Evolutionary conservation across 2,797 vertebrate species (phyloP), one percentile per base, ranked within the genome.

Genomic region (Nyctibius grandis): DNA sequence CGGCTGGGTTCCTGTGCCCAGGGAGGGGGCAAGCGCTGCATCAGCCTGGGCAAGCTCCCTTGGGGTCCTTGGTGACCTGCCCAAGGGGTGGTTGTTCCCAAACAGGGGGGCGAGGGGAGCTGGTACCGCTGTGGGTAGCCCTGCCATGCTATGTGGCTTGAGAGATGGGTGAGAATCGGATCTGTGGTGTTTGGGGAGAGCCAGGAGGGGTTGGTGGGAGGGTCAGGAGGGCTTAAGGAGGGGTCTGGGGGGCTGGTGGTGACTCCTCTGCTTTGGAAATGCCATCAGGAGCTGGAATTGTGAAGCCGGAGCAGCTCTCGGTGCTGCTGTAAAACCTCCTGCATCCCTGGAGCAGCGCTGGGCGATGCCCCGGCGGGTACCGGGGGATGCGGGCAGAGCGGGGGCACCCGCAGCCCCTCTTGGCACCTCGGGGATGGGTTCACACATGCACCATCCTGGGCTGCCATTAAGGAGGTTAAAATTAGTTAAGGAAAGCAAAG

Each of bases 1-100:
- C 1, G 0, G 40, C 36, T 0, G 1, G 6, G 5, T 23, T 56
- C 51, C n/a, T 3, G 5, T 31, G 10, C 47, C 60, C 4, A 13
- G 29, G 33, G n/a, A 47, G 45, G 42, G 21, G 29, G 15, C 14
- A 14, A 33, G 28, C 5, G 78, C 69, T 47, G 16, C 20, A 5
- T 47, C 53, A n/a, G 8, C 78, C 31, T 50, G 74, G 20, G 9
- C 2, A 2, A 76, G 1, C 15, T 67, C 74, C 59, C 2, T 0
- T 14, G 78, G 63, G 50, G 33, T 16, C 23, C 40, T n/a, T 23
- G 77, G 48, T 36, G 50, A 60, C 40, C 31, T 67, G 74, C 29
- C 50, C 63, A 5, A 2, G 3, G 47, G 1, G 21, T 17, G 17
- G 34, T 44, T 3, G 0, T 68, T 59, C 23, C 83, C n/a, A 9